These are phyloP conservation scores for Palythoa caribaeorum DNA, from an alignment of 92 coral and sea anemone species.

Conservation along the genomic window DNA sequence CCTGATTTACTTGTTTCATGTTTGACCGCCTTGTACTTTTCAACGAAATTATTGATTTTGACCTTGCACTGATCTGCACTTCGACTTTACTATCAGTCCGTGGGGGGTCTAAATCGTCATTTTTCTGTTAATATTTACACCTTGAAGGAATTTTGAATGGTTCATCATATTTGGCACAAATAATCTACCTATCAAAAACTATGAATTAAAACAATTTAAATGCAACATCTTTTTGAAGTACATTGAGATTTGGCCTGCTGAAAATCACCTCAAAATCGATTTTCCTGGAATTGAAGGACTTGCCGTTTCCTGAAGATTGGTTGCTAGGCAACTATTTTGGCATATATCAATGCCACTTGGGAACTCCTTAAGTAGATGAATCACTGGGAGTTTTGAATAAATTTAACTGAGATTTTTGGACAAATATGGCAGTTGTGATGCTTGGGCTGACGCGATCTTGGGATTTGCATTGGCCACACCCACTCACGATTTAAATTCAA, in stretches of 20 bases:
- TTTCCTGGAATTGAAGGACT: background rate
- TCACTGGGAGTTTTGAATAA: background rate
- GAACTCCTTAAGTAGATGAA: conserved; percentile 5
- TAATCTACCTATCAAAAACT: conserved; percentile 1
- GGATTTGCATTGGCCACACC: conserved; percentile 26
- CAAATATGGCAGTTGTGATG: conserved; percentile 21
- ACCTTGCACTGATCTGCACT: too few species aligned
- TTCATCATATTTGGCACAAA: conserved; percentile 26
- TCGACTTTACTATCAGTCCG: conserved; percentile 10
- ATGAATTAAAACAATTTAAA: conserved; percentile 6
- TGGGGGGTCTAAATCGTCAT: background rate
- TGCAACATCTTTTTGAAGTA: conserved; percentile 23
- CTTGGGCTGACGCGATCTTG: background rate
- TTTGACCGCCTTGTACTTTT: too few species aligned
- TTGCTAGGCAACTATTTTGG: conserved; percentile 7
- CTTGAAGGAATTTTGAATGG: conserved; percentile 32
- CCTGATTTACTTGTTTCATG: too few species aligned
- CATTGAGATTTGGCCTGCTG: conserved; percentile 6
- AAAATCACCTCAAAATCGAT: conserved; percentile 1
- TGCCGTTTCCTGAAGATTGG: conserved; percentile 4
- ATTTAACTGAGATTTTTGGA: conserved; percentile 10
- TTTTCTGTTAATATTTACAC: background rate
- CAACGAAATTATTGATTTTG: too few species aligned
- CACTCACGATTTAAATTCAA: conserved; percentile 30
- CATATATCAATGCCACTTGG: conserved; percentile 10